A percentile compares a stretch with the other conserved stretches of the same genome.
phyloP scores from a whole-genome alignment of 2,797 vertebrate species.

The Tenualosa ilisha region DNA sequence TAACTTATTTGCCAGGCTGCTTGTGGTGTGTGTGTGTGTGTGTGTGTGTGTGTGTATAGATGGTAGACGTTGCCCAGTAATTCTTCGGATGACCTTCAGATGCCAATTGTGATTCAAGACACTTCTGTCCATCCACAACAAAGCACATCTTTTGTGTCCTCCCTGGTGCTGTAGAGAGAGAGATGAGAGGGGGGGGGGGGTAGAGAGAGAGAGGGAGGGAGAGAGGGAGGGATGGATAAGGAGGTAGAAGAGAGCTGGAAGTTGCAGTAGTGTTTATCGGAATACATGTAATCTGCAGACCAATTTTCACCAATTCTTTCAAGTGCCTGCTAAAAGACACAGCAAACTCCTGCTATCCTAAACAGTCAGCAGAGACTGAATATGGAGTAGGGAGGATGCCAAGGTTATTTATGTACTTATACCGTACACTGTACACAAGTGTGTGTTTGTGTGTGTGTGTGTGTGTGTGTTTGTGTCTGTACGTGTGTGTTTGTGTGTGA shows the following conservation, averaged over 20 bases:
- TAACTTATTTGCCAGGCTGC: background rate
- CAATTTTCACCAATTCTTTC: background rate
- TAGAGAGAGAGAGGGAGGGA: no score
- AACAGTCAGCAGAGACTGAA: background rate
- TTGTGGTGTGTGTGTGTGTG: background rate
- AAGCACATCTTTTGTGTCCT: background rate
- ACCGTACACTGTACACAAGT: no score
- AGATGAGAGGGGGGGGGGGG: background rate
- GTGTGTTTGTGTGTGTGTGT: background rate
- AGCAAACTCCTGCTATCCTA: slow-evolving; percentile 3
- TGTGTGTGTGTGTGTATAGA: background rate
- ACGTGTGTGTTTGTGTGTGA: background rate
- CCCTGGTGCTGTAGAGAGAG: background rate
- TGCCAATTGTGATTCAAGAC: background rate
- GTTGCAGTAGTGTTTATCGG: background rate
- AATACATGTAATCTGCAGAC: background rate
- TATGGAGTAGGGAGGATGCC: slow-evolving; percentile 20
- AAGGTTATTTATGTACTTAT: slow-evolving; percentile 28
- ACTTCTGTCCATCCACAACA: background rate
- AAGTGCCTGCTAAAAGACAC: background rate
- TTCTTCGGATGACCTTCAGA: background rate
- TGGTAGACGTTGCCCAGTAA: background rate
- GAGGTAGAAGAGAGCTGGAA: background rate
- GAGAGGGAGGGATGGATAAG: no score
- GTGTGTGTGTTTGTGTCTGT: background rate